Evolutionary conservation across 2,888 invertebrate genomes (phyloP).

Genomic region (Hirtodrosophila alboralis): DNA sequence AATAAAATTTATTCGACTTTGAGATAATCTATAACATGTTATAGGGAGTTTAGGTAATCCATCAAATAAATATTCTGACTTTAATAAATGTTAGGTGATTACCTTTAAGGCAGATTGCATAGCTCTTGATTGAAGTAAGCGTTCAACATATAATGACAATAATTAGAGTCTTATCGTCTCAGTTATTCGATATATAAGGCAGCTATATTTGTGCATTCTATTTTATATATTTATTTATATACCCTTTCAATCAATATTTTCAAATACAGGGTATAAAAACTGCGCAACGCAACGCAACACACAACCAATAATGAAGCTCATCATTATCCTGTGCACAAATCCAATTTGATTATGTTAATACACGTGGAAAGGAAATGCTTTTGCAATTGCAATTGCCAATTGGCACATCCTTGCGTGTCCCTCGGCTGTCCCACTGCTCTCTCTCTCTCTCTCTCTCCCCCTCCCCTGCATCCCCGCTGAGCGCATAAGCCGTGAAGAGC

Average conservation of each 20-base stretch:
- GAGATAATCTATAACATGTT: background rate
- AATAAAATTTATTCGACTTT: conserved; percentile 9
- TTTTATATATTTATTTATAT: background rate
- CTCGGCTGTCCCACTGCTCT: background rate
- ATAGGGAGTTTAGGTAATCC: no score
- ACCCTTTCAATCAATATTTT: background rate
- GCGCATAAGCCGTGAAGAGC: conserved; percentile 22
- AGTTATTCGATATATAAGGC: no score
- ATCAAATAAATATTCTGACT: no score
- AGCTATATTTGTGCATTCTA: no score
- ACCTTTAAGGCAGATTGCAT: no score
- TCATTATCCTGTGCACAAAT: conserved; percentile 81
- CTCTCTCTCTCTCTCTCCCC: background rate
- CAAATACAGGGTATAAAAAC: conserved; percentile 31
- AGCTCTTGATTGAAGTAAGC: no score
- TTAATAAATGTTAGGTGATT: no score
- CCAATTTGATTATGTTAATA: conserved; percentile 81
- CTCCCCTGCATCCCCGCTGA: background rate
- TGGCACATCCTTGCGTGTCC: conserved; percentile 64
- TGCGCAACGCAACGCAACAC: conserved; percentile 52
- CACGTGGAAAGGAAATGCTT: conserved; percentile 80
- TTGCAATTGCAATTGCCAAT: conserved; percentile 76
- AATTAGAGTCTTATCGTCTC: no score
- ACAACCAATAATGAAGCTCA: conserved; percentile 80
- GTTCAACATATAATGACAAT: no score